These are phyloP conservation scores for Ammospiza nelsoni DNA, from an alignment of 2,113 vertebrate genomes.

Conservation along the genomic window DNA sequence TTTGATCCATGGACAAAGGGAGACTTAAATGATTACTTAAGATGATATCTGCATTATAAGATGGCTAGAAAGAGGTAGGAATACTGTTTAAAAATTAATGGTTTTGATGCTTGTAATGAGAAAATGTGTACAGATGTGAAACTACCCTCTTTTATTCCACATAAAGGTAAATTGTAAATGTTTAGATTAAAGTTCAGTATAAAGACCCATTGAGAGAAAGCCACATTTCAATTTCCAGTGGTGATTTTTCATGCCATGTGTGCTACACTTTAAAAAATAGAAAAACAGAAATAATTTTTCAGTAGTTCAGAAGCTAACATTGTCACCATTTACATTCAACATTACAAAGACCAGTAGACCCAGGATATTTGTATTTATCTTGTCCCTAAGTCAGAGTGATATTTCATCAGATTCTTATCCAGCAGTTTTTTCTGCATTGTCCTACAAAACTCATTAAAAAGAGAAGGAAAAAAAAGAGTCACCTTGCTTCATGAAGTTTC, in stretches of 20 bases:
- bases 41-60: not conserved
- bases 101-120: not conserved
- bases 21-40: not conserved
- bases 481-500: slow-evolving; percentile 72
- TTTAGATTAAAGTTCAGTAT: not conserved
- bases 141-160: not conserved
- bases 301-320: not conserved
- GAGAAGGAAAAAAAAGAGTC: slow-evolving; percentile 29
- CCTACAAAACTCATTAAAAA: not conserved
- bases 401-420: slow-evolving; percentile 8
- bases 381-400: not conserved
- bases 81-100: not conserved
- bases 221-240: not conserved
- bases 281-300: not conserved
- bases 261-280: not conserved
- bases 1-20: not conserved
- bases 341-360: not conserved
- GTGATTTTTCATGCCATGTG: not conserved
- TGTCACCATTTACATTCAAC: not conserved
- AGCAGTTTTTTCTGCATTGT: slow-evolving; percentile 18
- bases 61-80: not conserved
- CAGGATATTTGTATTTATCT: not conserved
- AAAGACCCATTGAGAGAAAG: not conserved
- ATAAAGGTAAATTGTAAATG: not conserved
- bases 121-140: not conserved